Evolutionary conservation across 2,113 vertebrate genomes (phyloP).

Genomic region (Elachura formosa): DNA sequence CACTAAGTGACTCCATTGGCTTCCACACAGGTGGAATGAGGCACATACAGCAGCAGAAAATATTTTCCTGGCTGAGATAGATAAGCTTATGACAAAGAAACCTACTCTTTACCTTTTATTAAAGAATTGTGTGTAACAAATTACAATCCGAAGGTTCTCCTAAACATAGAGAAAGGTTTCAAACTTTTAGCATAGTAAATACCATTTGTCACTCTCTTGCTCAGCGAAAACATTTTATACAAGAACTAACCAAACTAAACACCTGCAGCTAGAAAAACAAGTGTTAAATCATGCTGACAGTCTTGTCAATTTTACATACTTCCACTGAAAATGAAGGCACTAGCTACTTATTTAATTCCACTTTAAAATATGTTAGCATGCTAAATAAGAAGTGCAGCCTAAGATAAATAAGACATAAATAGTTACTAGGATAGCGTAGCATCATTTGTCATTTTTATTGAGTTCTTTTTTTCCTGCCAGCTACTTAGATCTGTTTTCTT

Average conservation of each 20-base stretch:
- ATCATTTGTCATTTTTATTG: constrained; percentile 11
- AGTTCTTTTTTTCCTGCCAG: background rate
- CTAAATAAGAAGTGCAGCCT: background rate
- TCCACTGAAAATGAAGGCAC: background rate
- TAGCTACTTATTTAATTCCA: background rate
- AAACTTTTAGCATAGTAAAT: background rate
- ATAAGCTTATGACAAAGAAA: background rate
- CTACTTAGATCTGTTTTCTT: constrained; percentile 5
- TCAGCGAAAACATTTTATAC: background rate
- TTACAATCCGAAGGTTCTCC: background rate
- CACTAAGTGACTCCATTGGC: background rate
- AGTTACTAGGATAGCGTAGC: constrained; percentile 28
- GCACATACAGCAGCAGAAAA: background rate
- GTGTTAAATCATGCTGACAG: background rate
- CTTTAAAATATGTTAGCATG: constrained; percentile 31
- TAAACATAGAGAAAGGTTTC: background rate
- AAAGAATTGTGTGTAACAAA: background rate
- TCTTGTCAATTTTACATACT: background rate
- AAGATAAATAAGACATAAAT: constrained; percentile 41
- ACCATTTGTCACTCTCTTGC: background rate
- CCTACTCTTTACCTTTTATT: background rate
- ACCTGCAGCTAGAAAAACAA: background rate
- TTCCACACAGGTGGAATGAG: background rate
- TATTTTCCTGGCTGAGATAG: background rate
- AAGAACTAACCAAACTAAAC: background rate